Evolutionary conservation across 1,140 invertebrate genomes (phyloP).

Genomic region (Achatina immaculata): DNA sequence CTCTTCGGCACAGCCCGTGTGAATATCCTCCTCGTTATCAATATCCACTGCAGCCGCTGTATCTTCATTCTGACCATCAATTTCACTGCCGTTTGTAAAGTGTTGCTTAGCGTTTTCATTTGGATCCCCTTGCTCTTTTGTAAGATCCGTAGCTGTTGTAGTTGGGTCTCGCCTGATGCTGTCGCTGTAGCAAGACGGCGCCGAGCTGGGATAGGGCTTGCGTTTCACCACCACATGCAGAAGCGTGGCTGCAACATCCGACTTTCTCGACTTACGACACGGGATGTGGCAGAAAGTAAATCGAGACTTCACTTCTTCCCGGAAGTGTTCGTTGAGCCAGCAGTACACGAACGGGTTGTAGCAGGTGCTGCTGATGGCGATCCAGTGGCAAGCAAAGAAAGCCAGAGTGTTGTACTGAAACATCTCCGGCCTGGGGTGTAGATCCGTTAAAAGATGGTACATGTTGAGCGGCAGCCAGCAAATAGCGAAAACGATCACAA

Average conservation of each 20-base stretch:
- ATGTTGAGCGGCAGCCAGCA: conserved; percentile 75
- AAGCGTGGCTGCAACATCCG: neutral
- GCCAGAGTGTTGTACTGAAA: conserved; percentile 59
- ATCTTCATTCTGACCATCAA: neutral
- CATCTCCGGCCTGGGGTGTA: conserved; percentile 66
- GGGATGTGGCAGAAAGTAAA: conserved; percentile 52
- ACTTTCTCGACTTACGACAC: conserved; percentile 19
- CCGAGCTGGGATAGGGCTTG: neutral
- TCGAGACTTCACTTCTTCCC: conserved; percentile 58
- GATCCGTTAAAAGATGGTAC: conserved; percentile 73
- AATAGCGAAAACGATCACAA: conserved; percentile 71
- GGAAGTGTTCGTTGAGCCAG: conserved; percentile 72
- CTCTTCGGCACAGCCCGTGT: conserved; percentile 10
- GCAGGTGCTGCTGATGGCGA: conserved; percentile 75
- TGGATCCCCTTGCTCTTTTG: neutral
- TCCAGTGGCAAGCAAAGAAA: conserved; percentile 74
- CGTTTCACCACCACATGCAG: neutral
- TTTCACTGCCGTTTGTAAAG: neutral
- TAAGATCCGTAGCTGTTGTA: neutral
- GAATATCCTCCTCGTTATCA: neutral
- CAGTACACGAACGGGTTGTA: conserved; percentile 76
- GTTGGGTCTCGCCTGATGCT: conserved; percentile 16
- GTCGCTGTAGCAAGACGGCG: neutral
- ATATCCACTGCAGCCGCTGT: neutral
- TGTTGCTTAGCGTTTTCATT: neutral